These are phyloP conservation scores for Electrona antarctica DNA, from an alignment of 2,113 vertebrate genomes.

Conservation along the genomic window DNA sequence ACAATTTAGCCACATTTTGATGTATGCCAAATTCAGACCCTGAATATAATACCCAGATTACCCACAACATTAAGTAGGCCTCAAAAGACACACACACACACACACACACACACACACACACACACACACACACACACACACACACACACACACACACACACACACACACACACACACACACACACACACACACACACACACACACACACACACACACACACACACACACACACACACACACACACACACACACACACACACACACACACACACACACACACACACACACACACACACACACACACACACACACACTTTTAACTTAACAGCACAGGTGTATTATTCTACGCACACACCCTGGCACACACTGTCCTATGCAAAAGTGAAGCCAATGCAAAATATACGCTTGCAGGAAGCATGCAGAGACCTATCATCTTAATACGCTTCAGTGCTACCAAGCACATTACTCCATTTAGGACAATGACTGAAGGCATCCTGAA, in stretches of 20 bases:
- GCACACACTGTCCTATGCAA: conserved; percentile 23
- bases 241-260: background rate
- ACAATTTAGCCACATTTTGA: background rate
- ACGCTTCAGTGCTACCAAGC: conserved; percentile 15
- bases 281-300: background rate
- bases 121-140: no score
- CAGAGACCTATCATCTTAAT: conserved; percentile 24
- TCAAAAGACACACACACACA: background rate
- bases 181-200: no score
- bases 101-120: no score
- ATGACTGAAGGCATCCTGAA: conserved; percentile 13
- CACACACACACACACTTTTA: background rate
- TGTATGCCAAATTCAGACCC: background rate
- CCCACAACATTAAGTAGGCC: background rate
- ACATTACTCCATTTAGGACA: conserved; percentile 16
- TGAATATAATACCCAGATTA: background rate
- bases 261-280: background rate
- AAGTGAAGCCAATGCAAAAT: conserved; percentile 49
- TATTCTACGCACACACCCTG: background rate
- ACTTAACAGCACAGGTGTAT: conserved; percentile 25
- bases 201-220: no score
- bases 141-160: no score
- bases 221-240: background rate
- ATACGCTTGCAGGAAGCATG: conserved; percentile 36
- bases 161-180: no score